These are phyloP conservation scores for Neodiprion pinetum DNA, from an alignment of 1,140 invertebrate genomes.

Conservation along the genomic window DNA sequence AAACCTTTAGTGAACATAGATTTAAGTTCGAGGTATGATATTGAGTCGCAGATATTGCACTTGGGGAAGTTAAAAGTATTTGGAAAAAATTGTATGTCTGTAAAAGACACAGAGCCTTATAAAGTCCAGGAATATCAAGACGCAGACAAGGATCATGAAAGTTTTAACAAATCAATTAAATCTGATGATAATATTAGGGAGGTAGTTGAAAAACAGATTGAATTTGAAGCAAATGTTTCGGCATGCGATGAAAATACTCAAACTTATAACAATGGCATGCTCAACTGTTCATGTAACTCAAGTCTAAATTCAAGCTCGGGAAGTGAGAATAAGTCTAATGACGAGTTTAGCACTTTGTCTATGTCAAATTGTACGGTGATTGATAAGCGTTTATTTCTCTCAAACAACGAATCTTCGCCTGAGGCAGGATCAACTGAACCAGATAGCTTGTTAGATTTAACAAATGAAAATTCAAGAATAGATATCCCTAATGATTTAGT, in stretches of 20 bases:
- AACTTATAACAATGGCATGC: neutral
- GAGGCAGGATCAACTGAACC: neutral
- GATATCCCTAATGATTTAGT: too few species aligned
- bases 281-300: constrained; percentile 11
- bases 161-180: constrained; percentile 62
- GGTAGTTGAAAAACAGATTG: neutral
- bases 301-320: constrained; percentile 17
- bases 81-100: constrained; percentile 57
- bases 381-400: neutral
- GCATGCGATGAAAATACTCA: constrained; percentile 18
- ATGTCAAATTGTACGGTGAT: neutral
- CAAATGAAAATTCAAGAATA: neutral
- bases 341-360: neutral
- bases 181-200: constrained; percentile 34
- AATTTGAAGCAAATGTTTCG: neutral
- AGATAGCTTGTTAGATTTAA: neutral
- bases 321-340: neutral
- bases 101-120: constrained; percentile 53
- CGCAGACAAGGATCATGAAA: constrained; percentile 58
- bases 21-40: constrained; percentile 47
- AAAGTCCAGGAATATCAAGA: constrained; percentile 58
- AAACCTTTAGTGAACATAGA: constrained; percentile 49
- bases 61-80: constrained; percentile 61
- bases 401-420: neutral
- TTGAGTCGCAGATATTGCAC: constrained; percentile 56